Percentiles rank a stretch among this genome's conserved stretches.
These are phyloP conservation scores for Cebus imitator DNA, from an alignment of 2,113 vertebrate species.

Conservation along the genomic window DNA sequence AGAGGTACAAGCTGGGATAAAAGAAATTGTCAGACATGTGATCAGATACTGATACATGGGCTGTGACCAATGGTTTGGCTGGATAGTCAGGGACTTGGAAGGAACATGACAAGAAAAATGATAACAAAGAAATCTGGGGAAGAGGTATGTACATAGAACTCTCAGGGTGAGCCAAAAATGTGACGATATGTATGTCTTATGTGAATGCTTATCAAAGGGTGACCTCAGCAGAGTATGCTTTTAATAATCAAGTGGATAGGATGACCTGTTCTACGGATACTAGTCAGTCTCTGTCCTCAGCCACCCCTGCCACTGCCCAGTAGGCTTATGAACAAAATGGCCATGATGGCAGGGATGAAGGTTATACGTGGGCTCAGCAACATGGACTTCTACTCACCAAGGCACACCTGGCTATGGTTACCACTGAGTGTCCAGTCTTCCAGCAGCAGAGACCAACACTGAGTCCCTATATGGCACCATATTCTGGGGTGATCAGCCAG, in stretches of 20 bases:
- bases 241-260: background rate
- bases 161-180: background rate
- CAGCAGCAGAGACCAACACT: background rate
- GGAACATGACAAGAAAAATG: background rate
- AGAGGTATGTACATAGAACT: background rate
- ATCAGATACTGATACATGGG: background rate
- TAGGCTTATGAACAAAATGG: background rate
- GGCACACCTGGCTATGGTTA: background rate
- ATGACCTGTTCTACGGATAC: background rate
- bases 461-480: background rate
- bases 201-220: background rate
- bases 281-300: background rate
- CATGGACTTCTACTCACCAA: background rate
- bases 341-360: background rate
- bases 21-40: background rate
- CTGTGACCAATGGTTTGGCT: background rate
- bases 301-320: background rate
- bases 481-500: background rate
- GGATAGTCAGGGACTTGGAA: background rate
- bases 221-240: background rate
- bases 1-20: background rate
- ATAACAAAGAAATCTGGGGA: background rate
- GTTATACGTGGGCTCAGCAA: background rate
- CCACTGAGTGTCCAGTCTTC: background rate
- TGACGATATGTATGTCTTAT: background rate